Evolutionary conservation across 2,888 invertebrate species (phyloP), one percentile per base, ranked within the genome.

Genomic region (Theretra japonica): DNA sequence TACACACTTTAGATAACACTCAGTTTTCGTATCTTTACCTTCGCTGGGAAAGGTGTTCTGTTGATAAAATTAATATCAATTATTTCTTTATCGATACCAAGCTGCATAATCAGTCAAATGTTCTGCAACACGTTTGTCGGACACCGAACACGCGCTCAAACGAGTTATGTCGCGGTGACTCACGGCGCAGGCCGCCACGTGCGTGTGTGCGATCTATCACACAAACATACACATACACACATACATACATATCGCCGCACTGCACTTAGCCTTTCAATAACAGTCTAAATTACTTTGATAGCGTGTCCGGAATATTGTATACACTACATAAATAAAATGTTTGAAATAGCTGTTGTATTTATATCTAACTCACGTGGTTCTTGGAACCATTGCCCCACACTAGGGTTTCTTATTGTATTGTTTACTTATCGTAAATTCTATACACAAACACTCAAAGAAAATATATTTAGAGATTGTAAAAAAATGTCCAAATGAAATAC

Each of bases 81-180:
- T 17, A 58, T 25, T 19, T 25, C 23, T 58, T 6, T 25, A 11
- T 23, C 21, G 15, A 65, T 23, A 65, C 21, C 23, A 23, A 23
- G 23, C 15, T 15, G 41, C 17, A 15, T 23, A 48, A 65, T 65
- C 23, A 65, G 15, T 48, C 48, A 23, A 65, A 48, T 48, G 41
- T 48, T 41, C 62, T 41, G 23, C 41, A 65, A 65, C 48, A 21
- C 23, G 41, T 41, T 41, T 19, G 23, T 48, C 23, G 23, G 41
- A 48, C 19, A 48, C 5, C 15, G 23, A 65, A 23, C 48, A 65
- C 23, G 65, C 41, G 65, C 17, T 65, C 23, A 65, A 65, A 65
- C 65, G 23, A 65, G 65, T 65, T 65, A 5, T 62, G 8, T 21
- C 41, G 62, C 21, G 8, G 65, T 65, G 65, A 65, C 23, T 65